phyloP scores from a whole-genome alignment of 1,140 invertebrate species.

The Rhizoglyphus robini region DNA sequence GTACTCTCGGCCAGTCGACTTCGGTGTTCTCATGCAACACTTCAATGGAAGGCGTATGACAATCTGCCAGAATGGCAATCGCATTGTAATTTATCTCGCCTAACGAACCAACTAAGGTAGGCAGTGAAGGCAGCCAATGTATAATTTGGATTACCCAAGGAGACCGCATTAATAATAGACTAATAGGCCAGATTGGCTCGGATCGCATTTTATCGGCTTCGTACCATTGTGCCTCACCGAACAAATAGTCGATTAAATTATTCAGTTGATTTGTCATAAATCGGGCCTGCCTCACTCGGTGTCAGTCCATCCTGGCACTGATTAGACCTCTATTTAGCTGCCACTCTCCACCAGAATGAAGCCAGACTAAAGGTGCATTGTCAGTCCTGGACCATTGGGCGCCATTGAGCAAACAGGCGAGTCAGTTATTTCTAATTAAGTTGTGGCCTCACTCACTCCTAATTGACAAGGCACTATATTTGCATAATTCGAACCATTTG shows the following conservation, averaged over 20 bases:
- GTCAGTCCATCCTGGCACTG: too few species aligned
- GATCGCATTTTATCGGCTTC: not conserved
- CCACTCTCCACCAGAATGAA: too few species aligned
- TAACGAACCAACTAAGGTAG: not conserved
- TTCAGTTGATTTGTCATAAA: slow-evolving; percentile 10
- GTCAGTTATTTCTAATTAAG: not conserved
- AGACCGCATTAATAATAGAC: not conserved
- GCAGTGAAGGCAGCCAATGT: not conserved
- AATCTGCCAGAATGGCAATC: not conserved
- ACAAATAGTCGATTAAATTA: slow-evolving; percentile 6
- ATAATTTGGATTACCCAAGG: not conserved
- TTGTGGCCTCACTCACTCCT: too few species aligned
- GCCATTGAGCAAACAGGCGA: too few species aligned
- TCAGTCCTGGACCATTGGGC: too few species aligned
- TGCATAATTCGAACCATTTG: slow-evolving; percentile 4
- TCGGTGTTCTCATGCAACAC: not conserved
- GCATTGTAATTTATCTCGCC: slow-evolving; percentile 4
- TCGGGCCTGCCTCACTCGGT: not conserved
- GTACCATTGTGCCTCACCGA: not conserved
- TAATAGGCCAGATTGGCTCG: not conserved
- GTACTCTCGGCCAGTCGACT: not conserved
- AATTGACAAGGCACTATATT: not conserved
- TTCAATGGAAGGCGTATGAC: slow-evolving; percentile 13
- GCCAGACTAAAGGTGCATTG: too few species aligned
- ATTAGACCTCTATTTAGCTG: too few species aligned